These are phyloP conservation scores for Lepus americanus DNA, from an alignment of 2,113 vertebrate genomes.

Conservation along the genomic window DNA sequence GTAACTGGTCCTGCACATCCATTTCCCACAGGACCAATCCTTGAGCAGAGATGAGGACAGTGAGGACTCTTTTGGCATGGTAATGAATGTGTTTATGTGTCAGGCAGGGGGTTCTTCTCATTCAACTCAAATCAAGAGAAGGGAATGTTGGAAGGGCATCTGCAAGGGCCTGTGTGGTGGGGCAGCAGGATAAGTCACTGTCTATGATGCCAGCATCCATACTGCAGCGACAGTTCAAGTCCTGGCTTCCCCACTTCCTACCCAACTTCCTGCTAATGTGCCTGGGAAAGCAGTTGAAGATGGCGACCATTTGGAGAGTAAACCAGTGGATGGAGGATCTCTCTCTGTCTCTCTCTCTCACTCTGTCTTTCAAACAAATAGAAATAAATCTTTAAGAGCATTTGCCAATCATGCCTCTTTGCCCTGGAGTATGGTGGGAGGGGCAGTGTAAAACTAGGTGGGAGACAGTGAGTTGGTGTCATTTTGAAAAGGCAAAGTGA, in stretches of 20 bases:
- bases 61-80: neutral
- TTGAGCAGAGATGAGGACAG: neutral
- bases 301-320: no score
- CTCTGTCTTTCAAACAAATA: no score
- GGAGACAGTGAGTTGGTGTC: neutral
- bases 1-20: neutral
- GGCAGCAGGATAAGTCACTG: no score
- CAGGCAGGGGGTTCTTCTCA: neutral
- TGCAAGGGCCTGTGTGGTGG: neutral
- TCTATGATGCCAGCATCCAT: no score
- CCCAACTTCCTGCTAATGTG: no score
- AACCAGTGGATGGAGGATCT: no score
- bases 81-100: neutral
- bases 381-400: no score
- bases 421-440: neutral
- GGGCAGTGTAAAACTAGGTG: neutral
- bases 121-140: neutral
- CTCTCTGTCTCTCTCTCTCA: no score
- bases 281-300: no score
- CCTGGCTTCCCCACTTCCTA: no score
- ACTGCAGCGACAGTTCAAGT: no score
- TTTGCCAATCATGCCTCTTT: neutral
- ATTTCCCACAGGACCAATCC: neutral
- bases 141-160: neutral
- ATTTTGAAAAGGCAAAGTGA: conserved; percentile 15